Percentiles rank a stretch among this genome's conserved stretches.
Conservation (phyloP, 2,113 vertebrate genomes). For the Cervus canadensis region DNA sequence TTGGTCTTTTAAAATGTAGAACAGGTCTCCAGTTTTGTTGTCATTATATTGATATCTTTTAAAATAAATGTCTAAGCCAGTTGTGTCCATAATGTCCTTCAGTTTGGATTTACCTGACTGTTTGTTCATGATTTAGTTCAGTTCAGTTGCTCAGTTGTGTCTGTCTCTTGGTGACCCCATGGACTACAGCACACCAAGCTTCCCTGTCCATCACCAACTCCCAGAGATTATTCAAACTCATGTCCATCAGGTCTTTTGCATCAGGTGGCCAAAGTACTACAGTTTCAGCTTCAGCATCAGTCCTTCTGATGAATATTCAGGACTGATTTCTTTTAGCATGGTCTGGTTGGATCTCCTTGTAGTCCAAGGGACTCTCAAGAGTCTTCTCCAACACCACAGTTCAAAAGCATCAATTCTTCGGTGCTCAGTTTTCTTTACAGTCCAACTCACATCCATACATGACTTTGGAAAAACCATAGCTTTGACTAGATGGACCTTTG, state of each 20-base stretch:
- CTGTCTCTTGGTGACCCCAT: neutral
- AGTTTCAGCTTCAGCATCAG: neutral
- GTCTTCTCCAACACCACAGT: neutral
- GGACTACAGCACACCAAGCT: neutral
- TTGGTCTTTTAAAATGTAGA: neutral
- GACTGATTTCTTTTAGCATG: neutral
- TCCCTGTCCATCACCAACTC: neutral
- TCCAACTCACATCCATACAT: neutral
- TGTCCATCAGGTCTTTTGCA: neutral
- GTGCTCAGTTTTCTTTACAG: too few species aligned
- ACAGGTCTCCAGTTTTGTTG: neutral
- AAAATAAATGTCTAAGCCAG: neutral
- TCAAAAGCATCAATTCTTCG: too few species aligned
- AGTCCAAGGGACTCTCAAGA: neutral
- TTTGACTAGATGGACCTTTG: neutral
- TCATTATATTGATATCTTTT: neutral
- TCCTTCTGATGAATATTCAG: neutral
- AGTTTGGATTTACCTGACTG: neutral
- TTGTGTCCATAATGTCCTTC: neutral
- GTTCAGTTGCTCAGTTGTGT: rapidly evolving
- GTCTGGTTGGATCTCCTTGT: neutral
- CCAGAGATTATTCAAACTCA: neutral
- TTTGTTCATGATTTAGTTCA: neutral
- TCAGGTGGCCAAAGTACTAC: neutral
- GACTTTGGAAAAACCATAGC: neutral